A percentile compares a stretch with the other conserved stretches of the same genome.
Conservation (phyloP, 64 coral and sea anemone species). For the Pocillopora verrucosa region DNA sequence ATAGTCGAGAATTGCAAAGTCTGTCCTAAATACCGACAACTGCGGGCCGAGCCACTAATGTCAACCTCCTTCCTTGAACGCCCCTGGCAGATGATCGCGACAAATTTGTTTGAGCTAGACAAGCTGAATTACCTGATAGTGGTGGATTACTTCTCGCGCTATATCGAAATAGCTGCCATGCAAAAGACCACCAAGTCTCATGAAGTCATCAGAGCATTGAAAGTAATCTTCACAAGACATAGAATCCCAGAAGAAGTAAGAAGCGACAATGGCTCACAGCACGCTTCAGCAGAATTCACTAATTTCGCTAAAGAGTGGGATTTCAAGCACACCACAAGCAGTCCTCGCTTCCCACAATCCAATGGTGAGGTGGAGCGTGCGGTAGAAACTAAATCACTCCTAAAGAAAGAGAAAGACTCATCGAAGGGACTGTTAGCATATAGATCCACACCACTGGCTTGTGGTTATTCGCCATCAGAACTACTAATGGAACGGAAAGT, state of each 20-base stretch:
- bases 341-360: neutral
- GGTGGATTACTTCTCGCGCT: neutral
- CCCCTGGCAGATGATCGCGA: slow-evolving; percentile 42
- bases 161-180: slow-evolving; percentile 5
- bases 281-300: neutral
- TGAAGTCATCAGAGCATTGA: neutral
- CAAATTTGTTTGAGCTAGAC: slow-evolving; percentile 14
- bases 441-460: slow-evolving; percentile 49
- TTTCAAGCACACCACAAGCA: slow-evolving; percentile 1
- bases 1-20: slow-evolving; percentile 5
- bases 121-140: slow-evolving; percentile 13
- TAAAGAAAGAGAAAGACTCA: slow-evolving; percentile 45
- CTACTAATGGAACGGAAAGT: slow-evolving; percentile 34
- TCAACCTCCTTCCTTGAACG: slow-evolving; percentile 2
- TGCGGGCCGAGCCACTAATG: slow-evolving; percentile 25
- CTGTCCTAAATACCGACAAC: slow-evolving; percentile 38
- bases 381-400: slow-evolving; percentile 49
- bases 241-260: neutral
- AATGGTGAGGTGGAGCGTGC: slow-evolving; percentile 50
- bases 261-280: neutral
- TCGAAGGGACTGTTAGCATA: slow-evolving; percentile 42
- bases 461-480: slow-evolving; percentile 35
- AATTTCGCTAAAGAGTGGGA: neutral
- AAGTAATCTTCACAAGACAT: neutral
- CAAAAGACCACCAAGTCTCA: neutral